Percentiles rank a stretch among this genome's conserved stretches.
phyloP scores from a whole-genome alignment of 2,888 invertebrate species.

The Lasioglossum vierecki region DNA sequence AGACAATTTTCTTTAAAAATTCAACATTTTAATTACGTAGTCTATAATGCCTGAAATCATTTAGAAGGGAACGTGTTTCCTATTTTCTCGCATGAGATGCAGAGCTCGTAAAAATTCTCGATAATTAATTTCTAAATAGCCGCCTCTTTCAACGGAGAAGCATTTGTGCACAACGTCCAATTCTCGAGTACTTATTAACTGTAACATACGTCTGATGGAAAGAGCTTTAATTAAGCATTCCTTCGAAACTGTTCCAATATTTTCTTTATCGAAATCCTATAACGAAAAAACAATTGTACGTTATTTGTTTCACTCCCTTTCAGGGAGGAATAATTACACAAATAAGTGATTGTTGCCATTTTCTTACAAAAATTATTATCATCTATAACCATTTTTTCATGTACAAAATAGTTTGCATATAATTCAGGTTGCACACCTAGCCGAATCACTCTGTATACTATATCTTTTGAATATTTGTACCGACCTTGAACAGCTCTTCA shows the following conservation, averaged over 20 bases:
- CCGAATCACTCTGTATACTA: not conserved
- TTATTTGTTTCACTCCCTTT: not conserved
- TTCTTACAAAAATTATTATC: too few relatives aligned
- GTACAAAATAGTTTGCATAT: not conserved
- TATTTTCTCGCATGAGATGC: conserved; percentile 86
- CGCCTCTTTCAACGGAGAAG: conserved; percentile 89
- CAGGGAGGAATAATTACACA: not conserved
- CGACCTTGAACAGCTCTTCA: conserved; percentile 88
- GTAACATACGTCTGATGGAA: conserved; percentile 87
- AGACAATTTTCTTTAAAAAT: not conserved
- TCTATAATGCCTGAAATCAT: not conserved
- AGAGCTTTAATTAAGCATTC: conserved; percentile 88
- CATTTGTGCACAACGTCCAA: conserved; percentile 90
- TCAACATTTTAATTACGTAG: not conserved
- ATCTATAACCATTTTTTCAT: too few relatives aligned
- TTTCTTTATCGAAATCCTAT: conserved; percentile 89
- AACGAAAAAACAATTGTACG: conserved; percentile 53
- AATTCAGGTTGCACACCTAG: not conserved
- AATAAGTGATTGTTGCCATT: not conserved
- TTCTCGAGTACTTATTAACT: conserved; percentile 88
- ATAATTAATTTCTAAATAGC: conserved; percentile 88
- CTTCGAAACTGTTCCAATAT: conserved; percentile 88
- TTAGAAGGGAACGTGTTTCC: conserved; percentile 67
- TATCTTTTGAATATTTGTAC: not conserved
- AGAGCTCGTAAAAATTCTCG: conserved; percentile 89